phyloP scores from a whole-genome alignment of 2,888 invertebrate species.

The Drosophila colorata region DNA sequence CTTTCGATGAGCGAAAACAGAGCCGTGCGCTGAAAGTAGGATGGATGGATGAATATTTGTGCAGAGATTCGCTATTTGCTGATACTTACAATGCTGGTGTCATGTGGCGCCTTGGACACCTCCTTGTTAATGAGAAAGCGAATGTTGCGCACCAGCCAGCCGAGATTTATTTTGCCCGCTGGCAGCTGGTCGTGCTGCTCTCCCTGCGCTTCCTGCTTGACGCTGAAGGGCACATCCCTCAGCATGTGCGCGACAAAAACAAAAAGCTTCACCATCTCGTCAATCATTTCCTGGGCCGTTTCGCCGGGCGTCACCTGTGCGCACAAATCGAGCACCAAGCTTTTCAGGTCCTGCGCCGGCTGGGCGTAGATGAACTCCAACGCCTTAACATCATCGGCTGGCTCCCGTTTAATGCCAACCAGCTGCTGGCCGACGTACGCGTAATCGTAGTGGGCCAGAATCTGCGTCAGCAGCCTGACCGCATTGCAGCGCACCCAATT shows the following conservation, averaged over 20 bases:
- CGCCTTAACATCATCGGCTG: constrained; percentile 17
- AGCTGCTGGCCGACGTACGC: constrained; percentile 87
- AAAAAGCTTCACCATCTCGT: constrained; percentile 90
- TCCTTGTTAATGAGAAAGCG: constrained; percentile 92
- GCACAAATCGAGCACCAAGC: constrained; percentile 90
- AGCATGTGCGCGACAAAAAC: constrained; percentile 90
- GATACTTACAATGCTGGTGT: constrained; percentile 89
- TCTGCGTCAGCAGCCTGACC: constrained; percentile 90
- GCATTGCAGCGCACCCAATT: constrained; percentile 93
- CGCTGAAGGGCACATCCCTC: constrained; percentile 85
- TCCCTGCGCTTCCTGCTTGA: constrained; percentile 59
- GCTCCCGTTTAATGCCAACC: constrained; percentile 77
- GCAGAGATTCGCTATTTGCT: background rate
- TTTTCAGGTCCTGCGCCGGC: constrained; percentile 88
- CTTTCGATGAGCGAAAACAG: constrained; percentile 94
- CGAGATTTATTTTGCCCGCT: constrained; percentile 87
- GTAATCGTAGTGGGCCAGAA: constrained; percentile 89
- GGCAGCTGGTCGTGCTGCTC: constrained; percentile 70
- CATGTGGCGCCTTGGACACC: constrained; percentile 89
- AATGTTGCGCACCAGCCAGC: constrained; percentile 91
- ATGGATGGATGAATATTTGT: background rate
- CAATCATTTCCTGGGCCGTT: constrained; percentile 90
- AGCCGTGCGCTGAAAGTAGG: constrained; percentile 88
- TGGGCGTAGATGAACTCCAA: constrained; percentile 88
- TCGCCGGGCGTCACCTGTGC: constrained; percentile 90